Percentiles rank a stretch among this genome's conserved stretches.
Conservation (phyloP, 2,797 vertebrate genomes). For the Pristis pectinata region DNA sequence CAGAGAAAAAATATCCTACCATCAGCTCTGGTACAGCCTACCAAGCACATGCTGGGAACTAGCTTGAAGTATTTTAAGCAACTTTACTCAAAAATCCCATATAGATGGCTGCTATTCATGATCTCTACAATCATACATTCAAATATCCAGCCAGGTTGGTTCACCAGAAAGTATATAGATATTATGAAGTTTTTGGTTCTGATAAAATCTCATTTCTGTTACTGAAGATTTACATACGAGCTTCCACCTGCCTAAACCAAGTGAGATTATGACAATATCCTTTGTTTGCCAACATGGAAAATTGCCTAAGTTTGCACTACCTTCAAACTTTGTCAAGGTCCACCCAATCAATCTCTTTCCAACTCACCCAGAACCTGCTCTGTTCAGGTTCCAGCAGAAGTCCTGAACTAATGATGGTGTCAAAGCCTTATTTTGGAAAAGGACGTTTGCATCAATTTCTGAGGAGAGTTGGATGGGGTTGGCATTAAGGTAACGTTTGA, state of each 20-base stretch:
- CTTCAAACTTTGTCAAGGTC: background rate
- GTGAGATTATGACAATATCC: background rate
- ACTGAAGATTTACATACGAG: background rate
- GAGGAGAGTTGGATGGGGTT: background rate
- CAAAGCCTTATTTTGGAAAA: background rate
- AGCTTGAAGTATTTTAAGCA: background rate
- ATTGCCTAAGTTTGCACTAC: background rate
- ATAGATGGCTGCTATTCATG: background rate
- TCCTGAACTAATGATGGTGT: background rate
- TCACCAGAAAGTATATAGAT: background rate
- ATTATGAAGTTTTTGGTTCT: background rate
- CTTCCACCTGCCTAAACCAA: background rate
- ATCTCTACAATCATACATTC: background rate
- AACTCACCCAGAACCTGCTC: background rate
- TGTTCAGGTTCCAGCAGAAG: background rate
- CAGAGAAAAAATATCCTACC: background rate
- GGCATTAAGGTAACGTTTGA: background rate
- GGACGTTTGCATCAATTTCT: background rate
- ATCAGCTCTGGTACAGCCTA: background rate
- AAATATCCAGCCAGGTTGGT: background rate
- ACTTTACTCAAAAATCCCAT: background rate
- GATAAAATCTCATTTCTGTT: background rate
- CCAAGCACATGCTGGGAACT: background rate
- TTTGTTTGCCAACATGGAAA: background rate
- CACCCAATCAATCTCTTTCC: background rate